Conservation (phyloP, 37 sponge, comb jelly and placozoan genomes). For the Tethya wilhelma region DNA sequence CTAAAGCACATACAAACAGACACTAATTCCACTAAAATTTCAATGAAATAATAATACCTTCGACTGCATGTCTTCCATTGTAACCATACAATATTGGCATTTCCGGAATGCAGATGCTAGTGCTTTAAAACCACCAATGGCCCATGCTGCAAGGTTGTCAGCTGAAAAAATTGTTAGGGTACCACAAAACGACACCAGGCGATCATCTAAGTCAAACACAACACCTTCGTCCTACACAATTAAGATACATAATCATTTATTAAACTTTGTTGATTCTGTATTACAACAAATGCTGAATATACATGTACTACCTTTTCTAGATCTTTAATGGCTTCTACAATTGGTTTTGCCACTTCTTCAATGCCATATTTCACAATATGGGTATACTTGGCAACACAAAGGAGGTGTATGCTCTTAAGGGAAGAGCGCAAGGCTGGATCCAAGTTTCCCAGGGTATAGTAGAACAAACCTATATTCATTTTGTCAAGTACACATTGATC, state of each 20-base stretch:
- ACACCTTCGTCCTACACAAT: conserved; percentile 51
- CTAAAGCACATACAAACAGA: conserved; percentile 17
- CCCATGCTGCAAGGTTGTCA: conserved; percentile 48
- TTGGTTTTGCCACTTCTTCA: conserved; percentile 38
- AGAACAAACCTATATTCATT: conserved; percentile 39
- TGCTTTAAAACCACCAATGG: conserved; percentile 58
- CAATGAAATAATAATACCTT: conserved; percentile 25
- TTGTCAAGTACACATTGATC: no score
- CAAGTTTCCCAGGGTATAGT: conserved; percentile 51
- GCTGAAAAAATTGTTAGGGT: conserved; percentile 49
- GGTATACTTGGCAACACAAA: conserved; percentile 24
- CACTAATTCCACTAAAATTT: background rate
- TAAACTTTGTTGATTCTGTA: background rate
- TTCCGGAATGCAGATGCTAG: conserved; percentile 48
- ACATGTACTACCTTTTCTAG: conserved; percentile 40
- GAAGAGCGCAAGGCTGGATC: conserved; percentile 40
- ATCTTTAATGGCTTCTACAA: conserved; percentile 28
- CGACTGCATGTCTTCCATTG: conserved; percentile 28
- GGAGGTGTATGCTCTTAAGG: conserved; percentile 32
- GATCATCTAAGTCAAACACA: conserved; percentile 17
- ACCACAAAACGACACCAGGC: conserved; percentile 21
- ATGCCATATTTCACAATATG: conserved; percentile 38
- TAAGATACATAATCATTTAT: conserved; percentile 2
- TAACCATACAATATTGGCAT: conserved; percentile 60
- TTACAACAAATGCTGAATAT: background rate